These are phyloP conservation scores for Ivindomyrus marchei DNA, from an alignment of 2,113 vertebrate genomes.

Conservation along the genomic window DNA sequence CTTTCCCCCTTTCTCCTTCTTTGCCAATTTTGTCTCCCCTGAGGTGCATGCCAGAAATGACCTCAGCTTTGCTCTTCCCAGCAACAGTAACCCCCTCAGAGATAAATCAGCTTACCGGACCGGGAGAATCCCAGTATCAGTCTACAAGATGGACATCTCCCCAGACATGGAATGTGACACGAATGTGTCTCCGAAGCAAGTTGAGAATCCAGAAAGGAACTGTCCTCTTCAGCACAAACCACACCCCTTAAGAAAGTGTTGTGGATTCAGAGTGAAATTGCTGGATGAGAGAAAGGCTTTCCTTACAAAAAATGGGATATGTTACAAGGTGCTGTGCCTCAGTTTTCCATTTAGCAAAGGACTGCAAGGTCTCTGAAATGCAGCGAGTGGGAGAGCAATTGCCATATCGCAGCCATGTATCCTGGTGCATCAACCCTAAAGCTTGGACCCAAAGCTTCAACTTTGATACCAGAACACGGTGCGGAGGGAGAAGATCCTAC, in stretches of 20 bases:
- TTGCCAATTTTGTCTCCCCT: conserved; percentile 3
- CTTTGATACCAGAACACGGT: neutral
- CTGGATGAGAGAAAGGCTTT: neutral
- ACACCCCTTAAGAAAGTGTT: neutral
- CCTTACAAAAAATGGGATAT: neutral
- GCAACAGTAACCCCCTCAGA: neutral
- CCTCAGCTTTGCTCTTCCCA: neutral
- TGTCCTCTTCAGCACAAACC: conserved; percentile 1
- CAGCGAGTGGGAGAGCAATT: conserved; percentile 7
- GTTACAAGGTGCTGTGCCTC: neutral
- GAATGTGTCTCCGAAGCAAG: neutral
- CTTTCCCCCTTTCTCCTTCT: neutral
- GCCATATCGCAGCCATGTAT: conserved; percentile 14
- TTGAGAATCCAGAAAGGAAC: neutral
- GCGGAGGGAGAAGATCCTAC: neutral
- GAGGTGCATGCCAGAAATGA: neutral
- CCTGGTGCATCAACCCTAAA: neutral
- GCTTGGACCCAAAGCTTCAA: neutral
- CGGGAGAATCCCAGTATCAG: neutral
- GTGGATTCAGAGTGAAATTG: neutral
- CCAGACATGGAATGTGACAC: neutral
- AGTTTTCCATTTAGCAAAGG: neutral
- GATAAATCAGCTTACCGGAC: neutral
- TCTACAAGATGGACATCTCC: neutral
- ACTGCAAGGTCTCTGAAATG: neutral